Base-by-base conservation (phyloP, 2,797 vertebrate species). In the Cyclura pinguis region DNA sequence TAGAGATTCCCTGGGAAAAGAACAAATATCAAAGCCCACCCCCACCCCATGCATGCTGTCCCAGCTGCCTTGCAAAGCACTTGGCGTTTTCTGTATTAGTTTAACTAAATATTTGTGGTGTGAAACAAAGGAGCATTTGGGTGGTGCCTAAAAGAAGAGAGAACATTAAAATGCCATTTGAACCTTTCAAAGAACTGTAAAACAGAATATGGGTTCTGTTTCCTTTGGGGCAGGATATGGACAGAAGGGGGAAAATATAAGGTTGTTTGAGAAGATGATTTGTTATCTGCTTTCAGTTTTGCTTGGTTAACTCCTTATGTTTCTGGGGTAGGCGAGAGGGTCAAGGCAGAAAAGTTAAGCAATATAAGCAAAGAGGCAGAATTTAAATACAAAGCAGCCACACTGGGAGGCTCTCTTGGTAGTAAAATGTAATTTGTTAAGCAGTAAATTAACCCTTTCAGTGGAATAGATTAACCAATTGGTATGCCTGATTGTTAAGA, bases 101-200 rank as follows among this genome's bases (percentile, higher is more conserved):
- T 93, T 94, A 87, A 78, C 74, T 90, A 81, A 94, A 85, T 93
- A 95, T 93, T 94, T 95, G 85, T 92, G 94, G 92, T 80, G 16
- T 0, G 1, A 93, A 90, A 92, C 88, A 94, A 90, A 80, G 93
- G 73, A 62, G 72, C 83, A 92, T 93, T 83, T 90, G 92, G 92
- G 35, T 93, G 84, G 64, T 55, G 88, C 92, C 92, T 88, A 88
- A 88, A 88, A 93, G 90, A 91, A 86, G 55, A 93, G 94, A 50
- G 84, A 47, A 93, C 95, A 91, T 93, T 88, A 0, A 94, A 95
- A 90, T 91, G 91, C 52, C 87, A 22, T 94, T 95, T 94, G 93
- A 95, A 86, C 86, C 91, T 93, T 94, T 93, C 94, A 95, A 95
- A 95, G 94, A 92, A 94, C 94, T 93, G 3, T 95, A 94, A 94